Base-by-base conservation (phyloP, 2,113 vertebrate genomes). In the Lepisosteus osseus region DNA sequence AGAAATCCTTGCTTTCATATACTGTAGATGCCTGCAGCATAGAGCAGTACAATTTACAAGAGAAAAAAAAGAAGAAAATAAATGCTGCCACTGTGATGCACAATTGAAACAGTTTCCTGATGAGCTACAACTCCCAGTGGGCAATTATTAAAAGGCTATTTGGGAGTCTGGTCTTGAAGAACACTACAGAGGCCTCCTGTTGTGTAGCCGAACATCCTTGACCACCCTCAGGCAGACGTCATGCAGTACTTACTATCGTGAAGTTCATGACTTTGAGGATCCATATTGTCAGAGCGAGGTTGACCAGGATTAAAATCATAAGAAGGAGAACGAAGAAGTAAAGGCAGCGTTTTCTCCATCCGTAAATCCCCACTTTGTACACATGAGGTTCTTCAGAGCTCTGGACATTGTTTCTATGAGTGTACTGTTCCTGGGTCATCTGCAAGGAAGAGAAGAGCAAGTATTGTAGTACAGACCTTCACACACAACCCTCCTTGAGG, bases 261-360 rank as follows among this genome's bases (percentile, higher is more conserved):
- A 99, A 99, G 93, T 99, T 97, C 97, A 99, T 99, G 93, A 99
- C 97, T 88, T 99, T 99, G 85, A 99, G 96, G 89, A 99, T 99
- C 97, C 97, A 99, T 93, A 99, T 98, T 85, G 97, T 99, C 87
- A 99, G 93, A 45, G 96, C 96, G 87, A 99, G 89, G 91, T 99
- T 99, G 94, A 99, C 94, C 87, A 99, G 92, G 83, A 99, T 98
- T 83, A 98, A 92, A 89, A 98, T 96, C 96, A 99, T 98, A 80
- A 99, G 93, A 77, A 99, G 94, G 72, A 99, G 94, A 73, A 99
- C 96, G 77, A 99, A 98, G 90, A 99, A 97, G 88, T 99, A 99
- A 81, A 99, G 94, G 92, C 97, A 99, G 84, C 97, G 93, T 87
- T 99, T 99, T 92, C 97, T 91, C 97, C 97, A 99, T 91, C 97